Base-by-base conservation (phyloP, 1,140 invertebrate species). In the Leptopilina clavipes region DNA sequence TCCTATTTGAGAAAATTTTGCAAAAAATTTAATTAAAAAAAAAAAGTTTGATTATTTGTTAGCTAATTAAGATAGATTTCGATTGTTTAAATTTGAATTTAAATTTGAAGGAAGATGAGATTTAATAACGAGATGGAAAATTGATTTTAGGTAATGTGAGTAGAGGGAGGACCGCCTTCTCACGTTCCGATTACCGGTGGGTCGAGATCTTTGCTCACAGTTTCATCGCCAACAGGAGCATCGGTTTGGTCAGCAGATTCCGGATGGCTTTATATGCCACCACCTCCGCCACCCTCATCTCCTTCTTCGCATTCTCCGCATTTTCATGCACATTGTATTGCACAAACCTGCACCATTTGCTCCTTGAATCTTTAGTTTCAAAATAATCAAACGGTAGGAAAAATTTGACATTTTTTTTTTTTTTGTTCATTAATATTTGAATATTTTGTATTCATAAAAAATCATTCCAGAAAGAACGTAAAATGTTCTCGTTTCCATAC, bases 121-220 rank as follows among this genome's bases (percentile, higher is more conserved):
- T n/a, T n/a, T n/a, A n/a, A n/a, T n/a, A n/a, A n/a, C n/a, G n/a
- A n/a, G n/a, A n/a, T n/a, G n/a, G n/a, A 17, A 73, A 43, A 48
- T 52, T 14, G 3, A 22, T 79, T 90, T 70, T 85, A 93, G 91
- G 92, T 93, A 82, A 93, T 93, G 92, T 91, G 90, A 91, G 90
- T 90, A 86, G 90, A 91, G 89, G 88, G 89, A 86, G 88, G 89
- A 83, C 82, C 87, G 79, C 85, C 86, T 54, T 85, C 88, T 45
- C 87, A 90, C 71, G 84, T 84, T 79, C 85, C 86, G 73, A 82
- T 76, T 70, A 85, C 82, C 79, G 85, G 84, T 70, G 81, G 80
- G 76, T 72, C 73, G 76, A 86, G 81, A 65, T 59, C 84, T 48
- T 82, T 83, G 72, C 77, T 86, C 77, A 78, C 83, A 56, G 40